A percentile compares a stretch with the other conserved stretches of the same genome.
These are phyloP conservation scores for Pseudobourletiella spinata DNA, from an alignment of 1,140 invertebrate species.

Conservation along the genomic window DNA sequence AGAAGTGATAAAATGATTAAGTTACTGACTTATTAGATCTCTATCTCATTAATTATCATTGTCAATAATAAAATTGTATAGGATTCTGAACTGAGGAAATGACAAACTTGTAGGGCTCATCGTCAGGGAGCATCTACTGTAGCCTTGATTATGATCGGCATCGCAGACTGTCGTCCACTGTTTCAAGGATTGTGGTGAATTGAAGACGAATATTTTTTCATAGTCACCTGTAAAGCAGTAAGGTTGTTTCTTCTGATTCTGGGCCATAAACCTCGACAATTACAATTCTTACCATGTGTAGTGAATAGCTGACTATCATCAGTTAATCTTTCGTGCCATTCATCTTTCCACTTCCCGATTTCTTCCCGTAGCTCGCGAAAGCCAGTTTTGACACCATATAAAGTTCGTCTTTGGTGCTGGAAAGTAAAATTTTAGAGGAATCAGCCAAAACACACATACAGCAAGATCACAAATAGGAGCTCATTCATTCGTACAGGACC, in stretches of 20 bases:
- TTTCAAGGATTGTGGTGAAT: slow-evolving; percentile 50
- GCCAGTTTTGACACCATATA: slow-evolving; percentile 44
- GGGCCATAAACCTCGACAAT: background rate
- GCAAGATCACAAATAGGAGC: slow-evolving; percentile 40
- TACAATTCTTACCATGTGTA: slow-evolving; percentile 43
- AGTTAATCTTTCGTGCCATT: slow-evolving; percentile 55
- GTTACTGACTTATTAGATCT: background rate
- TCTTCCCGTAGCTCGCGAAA: slow-evolving; percentile 56
- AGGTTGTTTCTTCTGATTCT: background rate
- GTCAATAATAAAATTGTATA: background rate
- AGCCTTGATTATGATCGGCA: slow-evolving; percentile 68
- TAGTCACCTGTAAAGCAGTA: slow-evolving; percentile 47
- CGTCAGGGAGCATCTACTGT: slow-evolving; percentile 53
- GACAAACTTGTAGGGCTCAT: slow-evolving; percentile 53
- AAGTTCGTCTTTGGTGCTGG: slow-evolving; percentile 13
- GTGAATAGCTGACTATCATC: slow-evolving; percentile 47
- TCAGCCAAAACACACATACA: slow-evolving; percentile 38
- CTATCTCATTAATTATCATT: background rate
- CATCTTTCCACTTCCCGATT: slow-evolving; percentile 54
- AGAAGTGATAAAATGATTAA: background rate
- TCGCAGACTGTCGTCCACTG: slow-evolving; percentile 67
- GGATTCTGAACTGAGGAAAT: background rate
- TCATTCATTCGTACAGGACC: no score
- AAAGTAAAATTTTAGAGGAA: background rate
- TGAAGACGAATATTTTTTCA: slow-evolving; percentile 60